Conservation (phyloP, 1,140 invertebrate species). For the Cydia splendana region DNA sequence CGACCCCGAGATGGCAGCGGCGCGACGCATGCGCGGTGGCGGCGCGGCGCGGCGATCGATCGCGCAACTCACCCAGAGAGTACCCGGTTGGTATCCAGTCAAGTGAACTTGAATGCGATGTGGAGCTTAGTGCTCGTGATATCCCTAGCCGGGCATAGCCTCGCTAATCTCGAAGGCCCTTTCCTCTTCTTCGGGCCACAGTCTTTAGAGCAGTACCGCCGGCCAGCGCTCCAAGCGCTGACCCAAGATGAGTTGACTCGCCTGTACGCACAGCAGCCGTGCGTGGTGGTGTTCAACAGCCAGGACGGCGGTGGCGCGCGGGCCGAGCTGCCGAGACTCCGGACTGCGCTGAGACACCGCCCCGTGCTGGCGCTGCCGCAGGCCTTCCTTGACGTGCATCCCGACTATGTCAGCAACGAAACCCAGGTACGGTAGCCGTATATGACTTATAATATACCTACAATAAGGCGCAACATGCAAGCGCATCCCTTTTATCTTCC, state of each 20-base stretch:
- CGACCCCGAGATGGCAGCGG: background rate
- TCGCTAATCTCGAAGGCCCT: constrained; percentile 77
- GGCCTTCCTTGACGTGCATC: constrained; percentile 79
- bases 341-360: constrained; percentile 76
- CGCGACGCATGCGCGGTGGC: background rate
- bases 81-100: background rate
- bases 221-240: constrained; percentile 74
- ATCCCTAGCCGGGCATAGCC: constrained; percentile 26
- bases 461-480: no score
- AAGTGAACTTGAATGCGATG: background rate
- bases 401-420: constrained; percentile 79
- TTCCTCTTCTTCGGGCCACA: constrained; percentile 81
- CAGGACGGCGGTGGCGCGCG: constrained; percentile 71
- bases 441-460: background rate
- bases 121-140: background rate
- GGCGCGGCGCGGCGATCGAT: background rate
- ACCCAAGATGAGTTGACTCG: constrained; percentile 74
- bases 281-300: constrained; percentile 77
- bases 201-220: constrained; percentile 67
- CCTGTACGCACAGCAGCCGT: constrained; percentile 70
- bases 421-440: constrained; percentile 61
- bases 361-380: constrained; percentile 77
- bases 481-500: no score
- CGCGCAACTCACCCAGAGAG: background rate
- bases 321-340: constrained; percentile 67